phyloP scores from a whole-genome alignment of 2,888 invertebrate genomes.

The Heliconius aoede region DNA sequence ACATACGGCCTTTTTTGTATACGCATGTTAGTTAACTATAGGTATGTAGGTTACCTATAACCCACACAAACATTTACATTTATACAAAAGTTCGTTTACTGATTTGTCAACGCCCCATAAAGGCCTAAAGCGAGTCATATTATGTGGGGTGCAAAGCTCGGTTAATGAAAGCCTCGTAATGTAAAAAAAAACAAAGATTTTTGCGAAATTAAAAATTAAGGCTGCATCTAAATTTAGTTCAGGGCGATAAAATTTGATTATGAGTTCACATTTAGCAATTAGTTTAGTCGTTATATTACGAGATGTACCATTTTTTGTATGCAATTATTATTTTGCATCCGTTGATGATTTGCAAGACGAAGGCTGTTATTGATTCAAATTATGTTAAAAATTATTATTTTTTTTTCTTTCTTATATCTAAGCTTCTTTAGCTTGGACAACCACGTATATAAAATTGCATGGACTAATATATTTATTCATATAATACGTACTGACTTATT shows the following conservation, averaged over 20 bases:
- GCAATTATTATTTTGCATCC: neutral
- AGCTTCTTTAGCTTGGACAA: no score
- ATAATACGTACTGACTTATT: no score
- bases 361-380: neutral
- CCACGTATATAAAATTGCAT: no score
- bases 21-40: slow-evolving; percentile 11
- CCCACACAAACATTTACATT: slow-evolving; percentile 1
- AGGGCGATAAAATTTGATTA: slow-evolving; percentile 19
- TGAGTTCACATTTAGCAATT: neutral
- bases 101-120: slow-evolving; percentile 42
- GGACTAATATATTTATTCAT: no score
- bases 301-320: neutral
- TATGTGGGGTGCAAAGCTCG: slow-evolving; percentile 44
- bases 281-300: neutral
- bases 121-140: slow-evolving; percentile 46
- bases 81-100: slow-evolving; percentile 33
- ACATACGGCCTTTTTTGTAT: neutral
- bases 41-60: slow-evolving; percentile 28
- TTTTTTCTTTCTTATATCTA: no score
- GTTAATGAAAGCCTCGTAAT: slow-evolving; percentile 42
- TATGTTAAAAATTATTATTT: neutral
- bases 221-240: slow-evolving; percentile 6
- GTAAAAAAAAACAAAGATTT: slow-evolving; percentile 30
- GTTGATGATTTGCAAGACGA: neutral
- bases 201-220: slow-evolving; percentile 32